Base-by-base conservation (phyloP, 2,888 invertebrate species). In the Acanthosoma haemorrhoidale region DNA sequence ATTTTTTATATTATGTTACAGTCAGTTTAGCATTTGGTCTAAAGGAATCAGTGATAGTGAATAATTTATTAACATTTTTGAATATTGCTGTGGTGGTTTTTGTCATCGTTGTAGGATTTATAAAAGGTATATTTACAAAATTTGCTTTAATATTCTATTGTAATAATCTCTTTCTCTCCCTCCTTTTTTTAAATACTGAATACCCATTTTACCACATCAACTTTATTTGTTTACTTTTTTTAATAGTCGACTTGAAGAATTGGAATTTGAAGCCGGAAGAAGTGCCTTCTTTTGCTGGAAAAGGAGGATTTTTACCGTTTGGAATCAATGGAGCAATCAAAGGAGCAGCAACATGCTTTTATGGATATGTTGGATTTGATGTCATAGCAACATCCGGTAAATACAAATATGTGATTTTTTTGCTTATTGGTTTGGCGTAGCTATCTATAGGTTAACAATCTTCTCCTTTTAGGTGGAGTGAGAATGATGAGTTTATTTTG, bases 11-110 rank as follows among this genome's bases (percentile, higher is more conserved):
- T 76, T 70, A 36, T 68, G n/a, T 81, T 80, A 43, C 78, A 89
- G 88, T 83, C 71, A 80, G 86, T n/a, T 76, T 90, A 72, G 87
- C 89, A 0, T 82, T 90, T 74, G 94, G 94, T 2, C 89, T 91
- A 58, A 90, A 90, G 77, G 89, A 90, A 78, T 92, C 92, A 0
- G 83, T 90, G 0, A 77, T 84, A 59, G 85, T 92, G 34, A 94
- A 93, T 81, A 92, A 90, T 77, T 80, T 91, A 51, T 88, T 93
- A 76, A 90, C 92, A 0, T 78, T 84, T 0, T 78, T 91, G 34
- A 94, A 94, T 79, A 79, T 92, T 43, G 75, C 81, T 0, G 87
- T 93, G 29, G 87, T 95, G 1, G 59, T 86, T 0, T 89, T 91
- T 76, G 88, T 93, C 15, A 84, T 94, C 57, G 79, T 90, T 70